Percentiles rank a stretch among this genome's conserved stretches.
Evolutionary conservation across 2,113 vertebrate species (phyloP).

Genomic region (Antennarius striatus): DNA sequence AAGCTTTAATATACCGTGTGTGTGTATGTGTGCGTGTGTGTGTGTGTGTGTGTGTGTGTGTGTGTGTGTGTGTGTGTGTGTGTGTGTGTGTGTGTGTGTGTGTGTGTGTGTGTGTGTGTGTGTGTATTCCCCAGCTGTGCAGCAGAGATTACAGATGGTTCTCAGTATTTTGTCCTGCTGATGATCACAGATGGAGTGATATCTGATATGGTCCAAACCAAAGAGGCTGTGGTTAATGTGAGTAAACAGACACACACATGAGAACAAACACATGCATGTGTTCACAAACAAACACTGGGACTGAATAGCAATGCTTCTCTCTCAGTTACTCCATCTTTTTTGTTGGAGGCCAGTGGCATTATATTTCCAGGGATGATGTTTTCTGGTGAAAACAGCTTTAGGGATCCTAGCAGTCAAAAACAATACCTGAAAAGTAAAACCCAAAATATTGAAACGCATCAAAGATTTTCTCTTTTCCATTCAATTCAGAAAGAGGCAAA

Average conservation of each 20-base stretch:
- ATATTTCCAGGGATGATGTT: slow-evolving; percentile 12
- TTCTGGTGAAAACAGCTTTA: slow-evolving; percentile 1
- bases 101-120: slow-evolving; percentile 18
- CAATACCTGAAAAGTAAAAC: not conserved
- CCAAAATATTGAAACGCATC: not conserved
- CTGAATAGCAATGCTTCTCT: slow-evolving; percentile 10
- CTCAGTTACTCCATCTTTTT: not conserved
- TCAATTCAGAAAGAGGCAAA: not conserved
- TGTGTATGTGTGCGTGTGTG: too few species aligned
- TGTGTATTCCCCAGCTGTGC: slow-evolving; percentile 79
- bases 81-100: slow-evolving; percentile 29
- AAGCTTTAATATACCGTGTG: too few species aligned
- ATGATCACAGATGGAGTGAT: slow-evolving; percentile 98
- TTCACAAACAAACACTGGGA: not conserved
- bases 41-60: slow-evolving; percentile 9
- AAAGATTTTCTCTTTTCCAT: not conserved
- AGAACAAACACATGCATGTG: not conserved
- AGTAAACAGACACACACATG: slow-evolving; percentile 67
- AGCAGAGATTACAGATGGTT: slow-evolving; percentile 89
- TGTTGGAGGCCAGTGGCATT: not conserved
- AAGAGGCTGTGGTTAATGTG: slow-evolving; percentile 96
- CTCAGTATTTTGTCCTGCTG: slow-evolving; percentile 95
- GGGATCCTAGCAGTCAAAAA: not conserved
- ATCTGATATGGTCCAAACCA: slow-evolving; percentile 98
- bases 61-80: slow-evolving; percentile 25